Base-by-base conservation (phyloP, 2,797 vertebrate species). In the Myotis pilosus region DNA sequence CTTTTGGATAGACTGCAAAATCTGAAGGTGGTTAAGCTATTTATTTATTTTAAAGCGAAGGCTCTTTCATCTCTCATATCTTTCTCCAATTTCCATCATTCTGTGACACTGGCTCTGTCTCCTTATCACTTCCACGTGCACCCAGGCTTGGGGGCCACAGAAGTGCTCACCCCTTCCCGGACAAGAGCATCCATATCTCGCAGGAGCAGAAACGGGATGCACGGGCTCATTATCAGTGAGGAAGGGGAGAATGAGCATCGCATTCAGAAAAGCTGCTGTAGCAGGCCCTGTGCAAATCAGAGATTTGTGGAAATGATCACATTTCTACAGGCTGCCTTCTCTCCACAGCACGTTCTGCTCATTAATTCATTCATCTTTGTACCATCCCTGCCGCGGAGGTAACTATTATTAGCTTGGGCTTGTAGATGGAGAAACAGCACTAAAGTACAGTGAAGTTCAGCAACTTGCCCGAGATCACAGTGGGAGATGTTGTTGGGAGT, bases 341-440 rank as follows among this genome's bases (percentile, higher is more conserved):
- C 91, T 92, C 86, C 91, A 75, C 92, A 95, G 94, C 90, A 89
- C 1, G 28, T 92, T 95, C 68, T 95, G 68, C 86, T 96, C 96
- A 96, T 98, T 98, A 98, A 97, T 92, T 97, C 97, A 96, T 97
- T 98, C 97, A 96, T 98, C 97, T 96, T 97, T 94, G 87, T 95
- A 98, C 92, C 93, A 97, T 93, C 93, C 95, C 92, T 97, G 94
- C 94, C 92, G 95, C 0, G 76, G 96, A 96, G 95, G 95, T 97
- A 98, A 97, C 97, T 97, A 97, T 97, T 97, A 98, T 97, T 97
- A 98, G 93, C 92, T 94, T 97, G 80, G 47, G 78, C 97, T 97
- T 96, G 74, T 93, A 97, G 96, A 96, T 96, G 89, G 95, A 96
- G 89, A 97, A 97, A 98, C 92, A 94, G 86, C 84, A 91, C 86